Conservation (phyloP, 2,797 vertebrate genomes). For the Cephalopachus bancanus region DNA sequence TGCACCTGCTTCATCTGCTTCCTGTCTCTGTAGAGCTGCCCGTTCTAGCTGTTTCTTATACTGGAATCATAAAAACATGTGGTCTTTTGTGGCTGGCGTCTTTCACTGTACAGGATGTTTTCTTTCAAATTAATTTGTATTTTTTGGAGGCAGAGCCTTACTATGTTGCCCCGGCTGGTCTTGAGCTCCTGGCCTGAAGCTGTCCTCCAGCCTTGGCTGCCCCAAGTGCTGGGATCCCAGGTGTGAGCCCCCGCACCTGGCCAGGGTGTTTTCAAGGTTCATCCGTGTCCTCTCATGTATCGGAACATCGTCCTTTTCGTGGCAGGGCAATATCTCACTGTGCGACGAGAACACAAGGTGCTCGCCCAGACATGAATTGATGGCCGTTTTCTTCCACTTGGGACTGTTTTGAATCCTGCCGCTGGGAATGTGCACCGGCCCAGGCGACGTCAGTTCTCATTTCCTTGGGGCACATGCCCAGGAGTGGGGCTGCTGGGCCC, state of each 20-base stretch:
- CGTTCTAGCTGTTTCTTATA: slow-evolving; percentile 11
- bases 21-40: neutral
- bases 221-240: too few species aligned
- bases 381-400: neutral
- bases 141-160: too few species aligned
- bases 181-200: too few species aligned
- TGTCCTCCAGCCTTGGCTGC: too few species aligned
- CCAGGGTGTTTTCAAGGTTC: slow-evolving; percentile 16
- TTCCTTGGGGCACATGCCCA: neutral
- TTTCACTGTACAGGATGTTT: neutral
- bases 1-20: neutral
- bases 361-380: neutral
- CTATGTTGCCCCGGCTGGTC: too few species aligned
- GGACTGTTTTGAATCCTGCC: neutral
- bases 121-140: too few species aligned
- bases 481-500: slow-evolving; percentile 12
- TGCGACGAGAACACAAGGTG: neutral
- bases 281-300: neutral
- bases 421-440: neutral
- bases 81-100: neutral
- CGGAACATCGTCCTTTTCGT: slow-evolving; percentile 12
- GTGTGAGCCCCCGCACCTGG: too few species aligned
- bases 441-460: neutral
- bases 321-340: neutral
- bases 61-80: neutral